Evolutionary conservation across 1,140 invertebrate genomes (phyloP), one percentile per base, ranked within the genome.

Genomic region (Armadillidium nasatum): DNA sequence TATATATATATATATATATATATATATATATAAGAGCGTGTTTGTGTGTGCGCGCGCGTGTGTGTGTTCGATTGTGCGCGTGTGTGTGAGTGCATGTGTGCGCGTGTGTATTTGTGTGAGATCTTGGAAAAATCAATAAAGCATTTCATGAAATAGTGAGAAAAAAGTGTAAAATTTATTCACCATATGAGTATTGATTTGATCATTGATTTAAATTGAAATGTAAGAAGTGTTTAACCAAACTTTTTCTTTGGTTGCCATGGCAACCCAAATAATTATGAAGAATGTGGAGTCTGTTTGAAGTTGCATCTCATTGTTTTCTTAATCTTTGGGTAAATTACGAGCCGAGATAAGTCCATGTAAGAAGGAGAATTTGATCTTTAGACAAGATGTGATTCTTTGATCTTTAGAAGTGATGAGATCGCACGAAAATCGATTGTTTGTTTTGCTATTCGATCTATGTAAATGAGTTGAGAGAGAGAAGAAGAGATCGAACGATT

Each of bases 331-430:
- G 50, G 50, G 11, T 19, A 60, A 60, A 60, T 60, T 60, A 19
- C 2, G 19, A 60, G 50, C 50, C 50, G 50, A 60, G 50, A 60
- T 60, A 60, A 60, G 50, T 60, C 19, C 11, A 60, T 15, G 19
- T 13, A 60, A 60, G 50, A 60, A 60, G 50, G 50, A 60, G 50
- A 60, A 60, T 60, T 60, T 60, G 50, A 60, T 60, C 50, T 60
- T 60, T 60, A 60, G 19, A 60, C 19, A 19, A 15, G 50, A 60
- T 60, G 50, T 60, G 50, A 60, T 60, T 60, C 50, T 60, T 60
- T 60, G 50, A 15, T 60, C 50, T 60, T 60, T 19, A 19, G 50
- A 19, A 60, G 19, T 19, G 50, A 60, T 60, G 50, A 60, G 50
- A 60, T 60, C 50, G 50, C 50, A 60, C 50, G 50, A 60, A 60